Evolutionary conservation across 2,797 vertebrate species (phyloP).

Genomic region (Parambassis ranga): DNA sequence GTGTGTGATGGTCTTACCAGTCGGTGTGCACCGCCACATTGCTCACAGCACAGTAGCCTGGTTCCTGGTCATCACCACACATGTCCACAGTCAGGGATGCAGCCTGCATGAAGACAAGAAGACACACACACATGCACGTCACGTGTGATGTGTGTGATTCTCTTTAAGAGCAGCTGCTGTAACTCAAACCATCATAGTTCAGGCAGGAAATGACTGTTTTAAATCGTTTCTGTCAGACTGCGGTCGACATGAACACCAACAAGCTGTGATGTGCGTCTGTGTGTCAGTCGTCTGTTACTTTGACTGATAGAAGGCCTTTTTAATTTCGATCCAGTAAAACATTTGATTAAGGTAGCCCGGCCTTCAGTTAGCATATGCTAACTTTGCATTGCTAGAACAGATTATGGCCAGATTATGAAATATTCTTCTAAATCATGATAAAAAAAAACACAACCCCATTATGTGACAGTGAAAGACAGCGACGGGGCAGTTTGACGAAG

Average conservation of each 20-base stretch:
- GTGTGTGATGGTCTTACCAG: constrained; percentile 81
- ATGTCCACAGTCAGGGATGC: constrained; percentile 94
- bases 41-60: constrained; percentile 93
- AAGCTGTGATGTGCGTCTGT: constrained; percentile 2
- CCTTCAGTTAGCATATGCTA: no score
- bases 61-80: constrained; percentile 92
- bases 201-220: not conserved
- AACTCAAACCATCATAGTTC: constrained; percentile 3
- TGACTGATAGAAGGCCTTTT: no score
- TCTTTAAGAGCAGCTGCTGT: constrained; percentile 5
- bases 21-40: constrained; percentile 92
- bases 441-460: not conserved
- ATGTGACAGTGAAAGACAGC: not conserved
- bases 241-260: constrained; percentile 16
- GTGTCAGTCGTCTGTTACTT: constrained; percentile 4
- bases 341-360: no score
- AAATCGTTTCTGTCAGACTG: constrained; percentile 14
- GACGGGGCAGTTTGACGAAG: not conserved
- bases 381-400: no score
- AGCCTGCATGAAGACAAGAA: constrained; percentile 77
- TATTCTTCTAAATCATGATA: not conserved
- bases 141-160: constrained; percentile 6
- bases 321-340: no score
- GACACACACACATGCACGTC: constrained; percentile 12
- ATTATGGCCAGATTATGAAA: not conserved